Conservation (phyloP, 2,797 vertebrate species). For the Paratrypauchen microcephalus region DNA sequence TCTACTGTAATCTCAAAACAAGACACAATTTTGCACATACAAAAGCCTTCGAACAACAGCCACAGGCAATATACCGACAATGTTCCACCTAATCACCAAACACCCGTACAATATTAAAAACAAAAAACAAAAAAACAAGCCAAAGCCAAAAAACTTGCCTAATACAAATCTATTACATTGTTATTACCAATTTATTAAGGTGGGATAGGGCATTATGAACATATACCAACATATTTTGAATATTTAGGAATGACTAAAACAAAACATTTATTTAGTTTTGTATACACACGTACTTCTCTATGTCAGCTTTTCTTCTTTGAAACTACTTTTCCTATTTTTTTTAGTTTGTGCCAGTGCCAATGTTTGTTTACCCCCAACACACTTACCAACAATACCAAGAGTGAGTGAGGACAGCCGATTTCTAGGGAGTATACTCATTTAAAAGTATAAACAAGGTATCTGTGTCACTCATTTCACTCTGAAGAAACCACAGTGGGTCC, state of each 20-base stretch:
- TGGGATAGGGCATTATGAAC: no score
- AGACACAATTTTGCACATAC: no score
- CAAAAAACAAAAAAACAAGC: no score
- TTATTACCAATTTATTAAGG: no score
- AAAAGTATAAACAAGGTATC: conserved; percentile 22
- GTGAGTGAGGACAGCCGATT: not conserved
- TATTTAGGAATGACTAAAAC: not conserved
- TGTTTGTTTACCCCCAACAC: not conserved
- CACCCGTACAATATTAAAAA: no score
- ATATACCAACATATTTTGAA: not conserved
- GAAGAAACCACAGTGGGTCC: conserved; percentile 40
- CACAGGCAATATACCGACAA: no score
- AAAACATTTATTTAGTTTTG: not conserved
- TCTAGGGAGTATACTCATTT: conserved; percentile 3
- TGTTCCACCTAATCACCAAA: no score
- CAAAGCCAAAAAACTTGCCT: no score
- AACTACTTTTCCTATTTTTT: not conserved
- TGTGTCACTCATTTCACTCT: conserved; percentile 44
- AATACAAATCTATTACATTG: no score
- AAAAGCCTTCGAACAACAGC: no score
- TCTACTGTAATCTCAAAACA: no score
- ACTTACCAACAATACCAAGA: not conserved
- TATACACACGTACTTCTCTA: not conserved
- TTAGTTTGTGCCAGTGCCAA: not conserved
- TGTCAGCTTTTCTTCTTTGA: not conserved